Conservation (phyloP, 2,113 vertebrate genomes). For the mouse (Mus musculus) region GRCm39 chrX:150969001-150969500, state of each 20-base stretch:
- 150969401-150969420: constrained; percentile 5
- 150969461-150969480: neutral
- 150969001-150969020: neutral
- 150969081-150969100: neutral
- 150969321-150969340: constrained; percentile 50
- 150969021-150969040: neutral
- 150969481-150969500: too few species aligned
- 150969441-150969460: neutral
- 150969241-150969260: neutral
- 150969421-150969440: constrained; percentile 9
- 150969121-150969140: neutral
- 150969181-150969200: neutral
- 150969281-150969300: constrained; percentile 30
- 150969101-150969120: neutral
- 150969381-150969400: constrained; percentile 13
- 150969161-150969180: neutral
- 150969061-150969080: neutral
- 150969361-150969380: constrained; percentile 56
- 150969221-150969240: neutral
- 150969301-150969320: constrained; percentile 33
- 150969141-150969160: neutral
- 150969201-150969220: neutral
- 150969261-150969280: constrained; percentile 34
- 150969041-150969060: constrained; percentile 27
- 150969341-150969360: neutral